A percentile compares a stretch with the other conserved stretches of the same genome.
Evolutionary conservation across 2,888 invertebrate species (phyloP).

Genomic region (Imbricaverruca yamaguchii): DNA sequence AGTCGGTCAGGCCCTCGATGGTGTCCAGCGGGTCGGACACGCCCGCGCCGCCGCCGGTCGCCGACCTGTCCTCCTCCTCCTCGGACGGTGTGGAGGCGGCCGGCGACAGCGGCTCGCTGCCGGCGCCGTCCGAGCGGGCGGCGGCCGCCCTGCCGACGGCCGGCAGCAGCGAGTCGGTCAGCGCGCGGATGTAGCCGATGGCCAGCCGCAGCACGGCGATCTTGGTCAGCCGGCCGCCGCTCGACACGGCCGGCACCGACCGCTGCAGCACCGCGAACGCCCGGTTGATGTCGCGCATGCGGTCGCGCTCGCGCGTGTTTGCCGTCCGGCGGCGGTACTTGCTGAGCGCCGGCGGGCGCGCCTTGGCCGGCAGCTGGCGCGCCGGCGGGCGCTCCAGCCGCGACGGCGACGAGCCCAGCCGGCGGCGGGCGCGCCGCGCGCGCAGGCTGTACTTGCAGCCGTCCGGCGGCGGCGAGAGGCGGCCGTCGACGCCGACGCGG

Average conservation of each 20-base stretch:
- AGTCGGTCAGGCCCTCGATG: conserved; percentile 15
- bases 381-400: conserved; percentile 35
- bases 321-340: conserved; percentile 85
- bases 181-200: conserved; percentile 74
- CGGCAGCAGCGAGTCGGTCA: conserved; percentile 55
- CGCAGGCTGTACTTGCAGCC: conserved; percentile 56
- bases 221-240: conserved; percentile 69
- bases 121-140: background rate
- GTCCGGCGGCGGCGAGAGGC: conserved; percentile 27
- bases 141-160: no score
- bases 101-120: background rate
- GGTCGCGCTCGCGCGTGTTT: conserved; percentile 74
- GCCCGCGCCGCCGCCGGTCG: no score
- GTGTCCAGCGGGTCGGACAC: conserved; percentile 17
- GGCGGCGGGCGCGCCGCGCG: conserved; percentile 54
- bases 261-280: conserved; percentile 74
- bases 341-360: conserved; percentile 59
- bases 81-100: background rate
- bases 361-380: conserved; percentile 37
- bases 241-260: conserved; percentile 55
- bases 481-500: background rate
- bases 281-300: conserved; percentile 83
- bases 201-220: conserved; percentile 79
- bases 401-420: conserved; percentile 45
- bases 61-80: background rate